phyloP scores from a whole-genome alignment of 2,113 vertebrate species.

The Solea solea region DNA sequence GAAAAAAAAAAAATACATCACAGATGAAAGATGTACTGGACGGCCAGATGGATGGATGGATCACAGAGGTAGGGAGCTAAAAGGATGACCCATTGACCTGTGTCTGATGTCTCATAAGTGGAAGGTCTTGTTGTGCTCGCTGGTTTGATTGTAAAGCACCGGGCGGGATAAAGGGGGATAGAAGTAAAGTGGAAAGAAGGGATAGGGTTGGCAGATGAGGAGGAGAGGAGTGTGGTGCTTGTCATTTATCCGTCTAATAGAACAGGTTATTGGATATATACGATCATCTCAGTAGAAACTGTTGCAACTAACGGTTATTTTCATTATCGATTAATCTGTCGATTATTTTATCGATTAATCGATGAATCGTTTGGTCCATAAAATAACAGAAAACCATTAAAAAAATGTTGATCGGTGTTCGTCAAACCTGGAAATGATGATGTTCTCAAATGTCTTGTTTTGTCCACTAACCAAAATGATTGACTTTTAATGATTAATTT shows the following conservation, averaged over 20 bases:
- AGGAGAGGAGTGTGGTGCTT: conserved; percentile 9
- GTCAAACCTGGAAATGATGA: no score
- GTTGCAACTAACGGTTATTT: no score
- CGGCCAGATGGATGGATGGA: conserved; percentile 61
- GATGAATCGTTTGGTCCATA: no score
- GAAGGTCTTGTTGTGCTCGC: conserved; percentile 53
- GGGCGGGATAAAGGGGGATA: conserved; percentile 25
- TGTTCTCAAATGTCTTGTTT: no score
- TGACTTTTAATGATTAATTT: no score
- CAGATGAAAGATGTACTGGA: conserved; percentile 64
- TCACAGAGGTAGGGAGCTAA: conserved; percentile 57
- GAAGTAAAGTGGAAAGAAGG: conserved; percentile 2
- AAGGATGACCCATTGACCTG: conserved; percentile 73
- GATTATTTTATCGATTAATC: no score
- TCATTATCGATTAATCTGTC: no score
- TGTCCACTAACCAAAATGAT: no score
- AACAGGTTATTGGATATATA: conserved; percentile 26
- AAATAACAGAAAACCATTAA: no score
- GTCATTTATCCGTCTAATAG: conserved; percentile 29
- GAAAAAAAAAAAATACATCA: conserved; percentile 56
- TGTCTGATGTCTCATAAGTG: conserved; percentile 68
- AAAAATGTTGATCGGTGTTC: no score
- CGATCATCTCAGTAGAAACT: not conserved
- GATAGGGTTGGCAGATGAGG: conserved; percentile 35
- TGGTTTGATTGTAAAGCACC: conserved; percentile 62